These are phyloP conservation scores for Crambe crambe DNA, from an alignment of 37 sponge, comb jelly and placozoan genomes.

Conservation along the genomic window DNA sequence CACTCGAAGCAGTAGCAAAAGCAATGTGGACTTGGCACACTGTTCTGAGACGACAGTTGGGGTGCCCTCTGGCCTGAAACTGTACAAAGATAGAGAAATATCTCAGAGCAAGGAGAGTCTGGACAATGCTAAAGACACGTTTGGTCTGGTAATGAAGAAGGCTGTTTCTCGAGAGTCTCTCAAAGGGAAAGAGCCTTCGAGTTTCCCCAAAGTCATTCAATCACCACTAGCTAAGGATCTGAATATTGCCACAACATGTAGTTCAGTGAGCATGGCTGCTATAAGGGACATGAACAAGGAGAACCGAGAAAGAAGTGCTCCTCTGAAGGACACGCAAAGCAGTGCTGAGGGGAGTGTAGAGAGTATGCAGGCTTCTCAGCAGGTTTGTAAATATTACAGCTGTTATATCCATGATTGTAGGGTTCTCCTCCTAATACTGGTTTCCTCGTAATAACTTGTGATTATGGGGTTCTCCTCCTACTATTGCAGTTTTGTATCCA, in stretches of 20 bases:
- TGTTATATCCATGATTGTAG: not conserved
- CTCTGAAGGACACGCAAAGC: slow-evolving; percentile 14
- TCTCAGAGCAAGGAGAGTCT: slow-evolving; percentile 34
- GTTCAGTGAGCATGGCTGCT: not conserved
- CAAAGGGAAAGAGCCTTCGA: not conserved
- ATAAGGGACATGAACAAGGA: slow-evolving; percentile 3
- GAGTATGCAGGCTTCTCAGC: slow-evolving; percentile 6
- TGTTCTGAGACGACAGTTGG: not conserved
- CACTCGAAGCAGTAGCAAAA: slow-evolving; percentile 1
- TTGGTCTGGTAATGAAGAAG: not conserved
- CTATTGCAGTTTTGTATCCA: too few species aligned
- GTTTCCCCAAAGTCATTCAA: not conserved
- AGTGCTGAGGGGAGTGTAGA: slow-evolving; percentile 14
- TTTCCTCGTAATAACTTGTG: too few species aligned
- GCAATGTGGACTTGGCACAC: not conserved
- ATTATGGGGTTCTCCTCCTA: too few species aligned
- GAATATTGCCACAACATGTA: not conserved
- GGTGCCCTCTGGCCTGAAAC: not conserved
- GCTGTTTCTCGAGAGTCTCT: slow-evolving; percentile 7
- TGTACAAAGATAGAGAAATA: slow-evolving; percentile 1
- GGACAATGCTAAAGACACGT: not conserved
- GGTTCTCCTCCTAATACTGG: not conserved
- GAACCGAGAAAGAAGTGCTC: slow-evolving; percentile 15
- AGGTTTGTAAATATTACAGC: not conserved
- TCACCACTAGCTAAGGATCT: not conserved